Base-by-base conservation (phyloP, 2,888 invertebrate species). In the Caenorhabditis sp. region DNA sequence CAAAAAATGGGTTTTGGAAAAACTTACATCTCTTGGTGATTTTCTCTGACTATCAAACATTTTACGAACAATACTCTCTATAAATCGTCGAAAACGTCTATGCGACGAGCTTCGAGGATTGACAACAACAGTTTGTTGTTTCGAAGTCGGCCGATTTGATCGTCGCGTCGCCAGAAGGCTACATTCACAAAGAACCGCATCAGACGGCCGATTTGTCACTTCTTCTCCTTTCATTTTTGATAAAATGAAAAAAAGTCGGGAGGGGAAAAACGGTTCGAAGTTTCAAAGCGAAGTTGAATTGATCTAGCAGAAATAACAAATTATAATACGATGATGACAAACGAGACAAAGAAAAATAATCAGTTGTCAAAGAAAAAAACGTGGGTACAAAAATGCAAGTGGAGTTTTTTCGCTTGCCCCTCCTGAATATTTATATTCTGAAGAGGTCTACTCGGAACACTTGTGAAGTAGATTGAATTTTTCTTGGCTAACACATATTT, bases 161-260 rank as follows among this genome's bases (percentile, higher is more conserved):
- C 69, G 57, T 24, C 76, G 64, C 2, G 75, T 66, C 43, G 68
- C 73, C 21, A 77, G 57, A 50, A 75, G 51, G n/a, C 74, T 75
- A 62, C 81, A 81, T 27, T 79, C 81, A 53, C 79, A 77, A 5
- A 76, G 69, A 17, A 78, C 81, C 37, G 81, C 81, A 64, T 81
- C 81, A 26, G 78, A 72, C 21, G 81, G 81, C 59, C 66, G 59
- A 55, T 74, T 65, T 51, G 49, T 58, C 57, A 58, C 68, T 66
- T 76, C 79, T 43, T 43, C 43, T 10, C 14, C 43, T 43, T 43
- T 43, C 43, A 43, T 43, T 43, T 43, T 43, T 14, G n/a, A 6
- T 31, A 4, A 6, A 31, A 31, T 31, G 31, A 31, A 31, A 31
- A 6, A 10, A 6, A 4, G 5, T 31, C 31, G 31, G 10, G 10